A percentile compares a stretch with the other conserved stretches of the same genome.
phyloP scores from a whole-genome alignment of 2,113 vertebrate species.

The Irena cyanogastra region DNA sequence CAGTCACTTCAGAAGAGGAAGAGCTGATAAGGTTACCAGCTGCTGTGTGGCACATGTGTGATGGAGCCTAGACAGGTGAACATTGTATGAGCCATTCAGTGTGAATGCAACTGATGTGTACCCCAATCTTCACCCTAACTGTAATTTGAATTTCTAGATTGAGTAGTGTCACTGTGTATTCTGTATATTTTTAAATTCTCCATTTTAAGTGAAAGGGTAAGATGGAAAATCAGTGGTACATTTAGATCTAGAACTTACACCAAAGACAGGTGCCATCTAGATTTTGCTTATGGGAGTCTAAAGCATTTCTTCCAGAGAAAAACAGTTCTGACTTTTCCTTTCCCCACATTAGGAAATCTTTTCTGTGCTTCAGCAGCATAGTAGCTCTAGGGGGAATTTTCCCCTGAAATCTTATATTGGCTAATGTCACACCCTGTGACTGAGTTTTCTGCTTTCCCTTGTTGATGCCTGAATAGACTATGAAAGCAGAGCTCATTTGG shows the following conservation, averaged over 20 bases:
- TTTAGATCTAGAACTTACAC: neutral
- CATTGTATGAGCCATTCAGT: neutral
- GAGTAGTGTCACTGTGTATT: neutral
- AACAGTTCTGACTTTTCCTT: neutral
- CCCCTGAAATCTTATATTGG: neutral
- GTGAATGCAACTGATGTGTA: neutral
- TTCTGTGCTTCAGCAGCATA: neutral
- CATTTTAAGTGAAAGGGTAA: neutral
- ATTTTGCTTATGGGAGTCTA: neutral
- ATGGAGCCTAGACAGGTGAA: neutral
- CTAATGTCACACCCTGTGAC: accelerated
- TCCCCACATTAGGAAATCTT: neutral
- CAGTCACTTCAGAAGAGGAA: neutral
- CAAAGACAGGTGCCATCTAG: neutral
- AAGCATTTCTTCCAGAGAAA: neutral
- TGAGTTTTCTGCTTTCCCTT: neutral
- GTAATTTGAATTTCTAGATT: neutral
- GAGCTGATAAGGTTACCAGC: neutral
- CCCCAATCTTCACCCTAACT: neutral
- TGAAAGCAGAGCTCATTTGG: neutral
- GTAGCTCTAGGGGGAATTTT: neutral
- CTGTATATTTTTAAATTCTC: neutral
- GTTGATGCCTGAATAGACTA: neutral
- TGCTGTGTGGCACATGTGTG: neutral
- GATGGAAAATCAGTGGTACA: neutral